phyloP scores from a whole-genome alignment of 1,140 invertebrate genomes.

The Physella acuta region DNA sequence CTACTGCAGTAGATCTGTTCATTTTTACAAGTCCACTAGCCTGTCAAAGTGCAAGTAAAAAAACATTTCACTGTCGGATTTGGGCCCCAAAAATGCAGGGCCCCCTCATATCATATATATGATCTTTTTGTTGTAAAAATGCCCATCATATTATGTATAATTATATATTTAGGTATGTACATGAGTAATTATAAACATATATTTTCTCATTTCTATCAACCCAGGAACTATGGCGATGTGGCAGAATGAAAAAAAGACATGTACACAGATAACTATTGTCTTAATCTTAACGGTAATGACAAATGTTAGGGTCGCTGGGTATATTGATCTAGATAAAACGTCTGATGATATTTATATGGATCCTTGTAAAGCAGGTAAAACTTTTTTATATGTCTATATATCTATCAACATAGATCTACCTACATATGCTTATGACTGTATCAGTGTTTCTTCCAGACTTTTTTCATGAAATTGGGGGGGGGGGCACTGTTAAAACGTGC shows the following conservation, averaged over 20 bases:
- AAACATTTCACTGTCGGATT: too few relatives aligned
- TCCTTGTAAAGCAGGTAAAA: constrained; percentile 66
- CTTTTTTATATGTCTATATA: neutral
- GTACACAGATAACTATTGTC: too few relatives aligned
- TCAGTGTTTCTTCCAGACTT: neutral
- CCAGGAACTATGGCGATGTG: too few relatives aligned
- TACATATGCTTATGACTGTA: neutral
- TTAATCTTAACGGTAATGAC: too few relatives aligned
- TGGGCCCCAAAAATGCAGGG: too few relatives aligned
- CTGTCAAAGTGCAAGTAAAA: neutral
- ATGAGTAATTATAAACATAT: too few relatives aligned
- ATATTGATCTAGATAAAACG: constrained; percentile 31
- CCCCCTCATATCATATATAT: too few relatives aligned
- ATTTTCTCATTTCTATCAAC: too few relatives aligned
- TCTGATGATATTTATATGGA: constrained; percentile 79
- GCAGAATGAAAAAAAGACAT: too few relatives aligned
- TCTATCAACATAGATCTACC: neutral
- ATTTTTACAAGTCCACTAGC: neutral
- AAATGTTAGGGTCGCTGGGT: neutral
- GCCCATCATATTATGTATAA: too few relatives aligned
- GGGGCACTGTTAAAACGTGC: neutral
- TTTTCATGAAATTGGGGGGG: neutral
- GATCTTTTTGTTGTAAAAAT: too few relatives aligned
- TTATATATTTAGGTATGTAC: too few relatives aligned
- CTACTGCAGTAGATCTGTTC: neutral